These are phyloP conservation scores for Drosophila ficusphila DNA, from an alignment of 1,140 invertebrate species.

Conservation along the genomic window DNA sequence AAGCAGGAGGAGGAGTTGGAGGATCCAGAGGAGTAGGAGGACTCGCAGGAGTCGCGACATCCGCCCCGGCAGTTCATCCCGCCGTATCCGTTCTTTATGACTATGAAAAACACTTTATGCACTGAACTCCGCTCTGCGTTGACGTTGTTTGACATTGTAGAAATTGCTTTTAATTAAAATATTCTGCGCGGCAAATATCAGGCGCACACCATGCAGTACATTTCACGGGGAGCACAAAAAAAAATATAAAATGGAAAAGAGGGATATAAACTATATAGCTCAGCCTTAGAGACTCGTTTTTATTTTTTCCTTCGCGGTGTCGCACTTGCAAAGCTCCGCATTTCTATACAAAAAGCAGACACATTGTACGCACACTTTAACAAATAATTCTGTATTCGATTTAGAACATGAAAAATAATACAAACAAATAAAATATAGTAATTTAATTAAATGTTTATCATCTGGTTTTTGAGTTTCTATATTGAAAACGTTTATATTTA, in stretches of 20 bases:
- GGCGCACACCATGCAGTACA: conserved; percentile 24
- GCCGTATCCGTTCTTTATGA: conserved; percentile 41
- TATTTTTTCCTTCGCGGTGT: conserved; percentile 10
- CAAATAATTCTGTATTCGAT: neutral
- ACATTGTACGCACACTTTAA: conserved; percentile 16
- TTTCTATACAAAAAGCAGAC: neutral
- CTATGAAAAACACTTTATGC: conserved; percentile 67
- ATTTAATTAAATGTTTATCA: too few species aligned
- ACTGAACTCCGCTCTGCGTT: conserved; percentile 33
- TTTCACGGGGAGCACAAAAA: conserved; percentile 8
- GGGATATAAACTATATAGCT: conserved; percentile 29
- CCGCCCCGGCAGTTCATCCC: conserved; percentile 22
- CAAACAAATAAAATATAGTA: too few species aligned
- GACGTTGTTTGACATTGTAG: conserved; percentile 66
- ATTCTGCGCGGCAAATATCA: conserved; percentile 44
- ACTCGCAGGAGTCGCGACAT: conserved; percentile 1
- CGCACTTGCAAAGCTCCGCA: neutral
- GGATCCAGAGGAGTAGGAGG: neutral
- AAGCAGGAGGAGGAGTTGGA: neutral
- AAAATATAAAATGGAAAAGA: conserved; percentile 3
- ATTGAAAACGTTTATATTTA: too few species aligned
- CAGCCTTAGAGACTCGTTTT: conserved; percentile 1
- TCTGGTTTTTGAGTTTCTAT: too few species aligned
- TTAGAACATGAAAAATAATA: neutral
- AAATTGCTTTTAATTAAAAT: conserved; percentile 78